A percentile compares a stretch with the other conserved stretches of the same genome.
These are phyloP conservation scores for Periphyllus acericola DNA, from an alignment of 2,888 invertebrate genomes.

Conservation along the genomic window DNA sequence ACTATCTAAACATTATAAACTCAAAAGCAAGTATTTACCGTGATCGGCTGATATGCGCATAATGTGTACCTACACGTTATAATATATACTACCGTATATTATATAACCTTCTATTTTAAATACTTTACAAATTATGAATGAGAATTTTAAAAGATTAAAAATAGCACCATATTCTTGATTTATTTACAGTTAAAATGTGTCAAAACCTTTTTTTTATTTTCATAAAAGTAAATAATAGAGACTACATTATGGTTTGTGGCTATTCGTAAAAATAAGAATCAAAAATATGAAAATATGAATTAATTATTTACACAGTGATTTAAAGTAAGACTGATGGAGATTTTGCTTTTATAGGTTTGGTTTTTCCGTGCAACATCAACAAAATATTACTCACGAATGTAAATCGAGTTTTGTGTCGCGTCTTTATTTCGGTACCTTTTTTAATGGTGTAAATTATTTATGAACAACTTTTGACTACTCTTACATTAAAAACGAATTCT, in stretches of 20 bases:
- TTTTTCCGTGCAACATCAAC: background rate
- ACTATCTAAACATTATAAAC: background rate
- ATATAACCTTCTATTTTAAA: background rate
- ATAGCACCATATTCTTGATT: background rate
- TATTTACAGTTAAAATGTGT: background rate
- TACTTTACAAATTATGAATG: background rate
- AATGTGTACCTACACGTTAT: background rate
- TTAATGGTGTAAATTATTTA: conserved; percentile 22
- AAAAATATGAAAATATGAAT: conserved; percentile 4
- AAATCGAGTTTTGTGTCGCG: conserved; percentile 16
- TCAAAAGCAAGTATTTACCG: conserved; percentile 4
- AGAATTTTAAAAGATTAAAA: background rate
- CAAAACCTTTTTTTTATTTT: no score
- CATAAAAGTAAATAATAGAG: no score
- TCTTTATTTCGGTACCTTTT: background rate
- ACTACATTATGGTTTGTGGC: background rate
- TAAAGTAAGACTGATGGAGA: background rate
- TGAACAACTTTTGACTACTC: conserved; percentile 24
- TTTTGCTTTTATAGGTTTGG: background rate
- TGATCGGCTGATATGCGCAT: background rate
- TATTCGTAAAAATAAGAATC: background rate
- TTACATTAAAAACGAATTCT: conserved; percentile 2
- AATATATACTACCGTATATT: background rate
- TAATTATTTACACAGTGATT: background rate
- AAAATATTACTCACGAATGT: conserved; percentile 14